Conservation (phyloP, 2,888 invertebrate genomes). For the Portevinia maculata region DNA sequence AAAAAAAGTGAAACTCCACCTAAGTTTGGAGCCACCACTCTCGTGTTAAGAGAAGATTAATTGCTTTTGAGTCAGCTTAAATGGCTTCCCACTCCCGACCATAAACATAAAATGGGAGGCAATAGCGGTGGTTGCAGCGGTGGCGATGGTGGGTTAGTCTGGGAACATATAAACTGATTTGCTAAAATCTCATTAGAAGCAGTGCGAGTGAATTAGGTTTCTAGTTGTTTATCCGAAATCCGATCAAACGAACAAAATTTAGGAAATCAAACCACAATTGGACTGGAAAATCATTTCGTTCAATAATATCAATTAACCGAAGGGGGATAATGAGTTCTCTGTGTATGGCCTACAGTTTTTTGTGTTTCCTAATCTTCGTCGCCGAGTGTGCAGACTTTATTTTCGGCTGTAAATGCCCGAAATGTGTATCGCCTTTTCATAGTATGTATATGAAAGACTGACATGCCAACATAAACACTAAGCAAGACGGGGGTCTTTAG, state of each 20-base stretch:
- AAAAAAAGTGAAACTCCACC: conserved; percentile 34
- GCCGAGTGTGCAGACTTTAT: neutral
- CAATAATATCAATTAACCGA: conserved; percentile 71
- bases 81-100: conserved; percentile 39
- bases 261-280: conserved; percentile 68
- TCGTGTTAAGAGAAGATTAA: conserved; percentile 67
- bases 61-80: conserved; percentile 70
- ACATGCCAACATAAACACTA: neutral
- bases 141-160: conserved; percentile 22
- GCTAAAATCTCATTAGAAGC: conserved; percentile 69
- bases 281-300: conserved; percentile 60
- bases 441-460: conserved; percentile 4
- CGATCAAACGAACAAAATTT: conserved; percentile 56
- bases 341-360: conserved; percentile 15
- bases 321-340: conserved; percentile 64
- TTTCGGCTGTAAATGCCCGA: neutral
- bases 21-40: conserved; percentile 15
- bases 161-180: conserved; percentile 60
- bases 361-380: neutral
- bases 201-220: conserved; percentile 51
- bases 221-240: conserved; percentile 55
- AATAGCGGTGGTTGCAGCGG: neutral
- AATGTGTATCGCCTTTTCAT: neutral
- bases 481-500: conserved; percentile 19
- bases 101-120: neutral